Evolutionary conservation across 2,888 invertebrate genomes (phyloP).

Genomic region (Brachypterus glaber): DNA sequence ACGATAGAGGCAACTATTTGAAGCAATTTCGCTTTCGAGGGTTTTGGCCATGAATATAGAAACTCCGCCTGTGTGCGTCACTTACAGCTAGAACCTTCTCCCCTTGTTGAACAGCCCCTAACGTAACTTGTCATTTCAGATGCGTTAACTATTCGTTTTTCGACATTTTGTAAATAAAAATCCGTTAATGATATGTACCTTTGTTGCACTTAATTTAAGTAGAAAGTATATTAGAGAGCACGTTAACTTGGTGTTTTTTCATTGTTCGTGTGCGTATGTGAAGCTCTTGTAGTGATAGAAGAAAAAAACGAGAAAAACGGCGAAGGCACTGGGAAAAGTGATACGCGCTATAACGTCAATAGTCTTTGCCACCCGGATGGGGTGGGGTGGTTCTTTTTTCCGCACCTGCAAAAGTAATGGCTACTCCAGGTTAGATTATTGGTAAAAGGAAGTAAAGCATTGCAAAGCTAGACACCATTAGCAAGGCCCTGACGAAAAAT

Average conservation of each 20-base stretch:
- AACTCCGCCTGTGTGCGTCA: no score
- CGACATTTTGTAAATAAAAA: slow-evolving; percentile 7
- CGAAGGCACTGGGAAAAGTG: slow-evolving; percentile 87
- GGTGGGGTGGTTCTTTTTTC: slow-evolving; percentile 86
- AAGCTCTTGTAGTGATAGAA: slow-evolving; percentile 90
- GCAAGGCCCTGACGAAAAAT: no score
- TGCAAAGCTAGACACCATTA: no score
- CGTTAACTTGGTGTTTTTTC: slow-evolving; percentile 11
- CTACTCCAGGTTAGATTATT: slow-evolving; percentile 43
- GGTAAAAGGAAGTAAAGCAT: slow-evolving; percentile 18
- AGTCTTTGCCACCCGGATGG: slow-evolving; percentile 86
- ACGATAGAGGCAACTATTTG: no score
- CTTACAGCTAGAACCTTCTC: no score
- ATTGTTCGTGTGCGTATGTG: slow-evolving; percentile 45
- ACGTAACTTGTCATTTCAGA: slow-evolving; percentile 8
- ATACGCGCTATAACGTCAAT: slow-evolving; percentile 91
- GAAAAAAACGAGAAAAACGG: slow-evolving; percentile 90
- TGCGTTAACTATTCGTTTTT: slow-evolving; percentile 7
- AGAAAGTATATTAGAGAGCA: no score
- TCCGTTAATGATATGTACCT: slow-evolving; percentile 6
- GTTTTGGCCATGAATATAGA: no score
- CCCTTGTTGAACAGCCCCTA: slow-evolving; percentile 21
- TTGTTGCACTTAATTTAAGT: no score
- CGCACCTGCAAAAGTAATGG: slow-evolving; percentile 77
- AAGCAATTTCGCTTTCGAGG: no score